phyloP scores from a whole-genome alignment of 2,113 vertebrate genomes.

The Malurus alboscapulatus region DNA sequence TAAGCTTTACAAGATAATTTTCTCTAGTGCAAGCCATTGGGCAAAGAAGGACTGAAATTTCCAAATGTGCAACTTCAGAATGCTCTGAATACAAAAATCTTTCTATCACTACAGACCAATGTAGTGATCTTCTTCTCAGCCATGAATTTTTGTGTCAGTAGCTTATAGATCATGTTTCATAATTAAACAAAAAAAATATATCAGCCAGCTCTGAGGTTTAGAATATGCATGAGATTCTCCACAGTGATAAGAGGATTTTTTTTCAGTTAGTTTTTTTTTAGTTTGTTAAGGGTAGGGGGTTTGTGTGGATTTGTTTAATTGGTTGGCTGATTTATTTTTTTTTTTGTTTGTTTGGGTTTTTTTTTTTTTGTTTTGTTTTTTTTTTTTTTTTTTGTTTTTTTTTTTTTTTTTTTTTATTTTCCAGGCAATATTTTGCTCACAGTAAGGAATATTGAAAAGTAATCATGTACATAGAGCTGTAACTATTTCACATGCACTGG shows the following conservation, averaged over 20 bases:
- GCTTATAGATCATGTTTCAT: background rate
- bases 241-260: background rate
- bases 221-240: background rate
- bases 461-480: background rate
- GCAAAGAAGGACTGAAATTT: background rate
- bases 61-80: background rate
- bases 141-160: background rate
- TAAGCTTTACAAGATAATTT: background rate
- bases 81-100: background rate
- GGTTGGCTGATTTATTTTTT: background rate
- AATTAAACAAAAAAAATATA: background rate
- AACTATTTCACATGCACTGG: background rate
- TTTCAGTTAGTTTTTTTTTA: background rate
- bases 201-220: background rate
- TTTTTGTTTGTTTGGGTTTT: too few species aligned
- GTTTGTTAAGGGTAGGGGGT: accelerated
- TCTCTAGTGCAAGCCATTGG: accelerated
- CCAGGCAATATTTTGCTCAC: background rate
- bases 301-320: background rate
- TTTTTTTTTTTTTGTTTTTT: background rate
- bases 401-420: background rate
- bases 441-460: background rate
- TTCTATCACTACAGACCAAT: background rate
- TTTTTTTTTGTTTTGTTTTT: background rate
- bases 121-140: background rate